phyloP scores from a whole-genome alignment of 1,140 invertebrate species.

The Platorchestia sp. region DNA sequence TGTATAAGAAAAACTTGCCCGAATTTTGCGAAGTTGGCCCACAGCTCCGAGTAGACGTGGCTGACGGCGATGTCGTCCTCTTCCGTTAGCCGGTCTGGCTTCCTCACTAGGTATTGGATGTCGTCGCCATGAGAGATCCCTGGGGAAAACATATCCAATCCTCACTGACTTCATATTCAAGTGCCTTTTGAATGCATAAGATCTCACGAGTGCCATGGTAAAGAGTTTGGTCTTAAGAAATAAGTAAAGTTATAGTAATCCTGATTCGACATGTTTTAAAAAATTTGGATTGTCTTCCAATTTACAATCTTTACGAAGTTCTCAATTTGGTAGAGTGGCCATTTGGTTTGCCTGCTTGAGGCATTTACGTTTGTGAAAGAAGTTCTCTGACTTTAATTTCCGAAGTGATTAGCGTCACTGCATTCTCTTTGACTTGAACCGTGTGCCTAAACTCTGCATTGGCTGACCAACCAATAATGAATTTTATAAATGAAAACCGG shows the following conservation, averaged over 20 bases:
- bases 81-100: slow-evolving; percentile 32
- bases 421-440: no score
- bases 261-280: no score
- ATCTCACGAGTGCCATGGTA: not conserved
- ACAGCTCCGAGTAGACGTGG: slow-evolving; percentile 52
- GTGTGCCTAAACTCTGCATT: not conserved
- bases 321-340: no score
- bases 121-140: slow-evolving; percentile 61
- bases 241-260: not conserved
- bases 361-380: no score
- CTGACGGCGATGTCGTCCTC: slow-evolving; percentile 59
- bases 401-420: no score
- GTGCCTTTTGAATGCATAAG: not conserved
- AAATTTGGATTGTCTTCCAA: no score
- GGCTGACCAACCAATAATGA: not conserved
- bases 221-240: not conserved
- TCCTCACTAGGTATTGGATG: slow-evolving; percentile 55
- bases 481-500: not conserved
- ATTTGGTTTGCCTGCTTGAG: no score
- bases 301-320: no score
- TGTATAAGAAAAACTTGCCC: slow-evolving; percentile 27
- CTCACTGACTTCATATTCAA: not conserved
- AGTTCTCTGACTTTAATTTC: no score
- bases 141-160: not conserved
- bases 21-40: slow-evolving; percentile 62